These are phyloP conservation scores for Mizuhopecten yessoensis DNA, from an alignment of 1,140 invertebrate genomes.

Conservation along the genomic window DNA sequence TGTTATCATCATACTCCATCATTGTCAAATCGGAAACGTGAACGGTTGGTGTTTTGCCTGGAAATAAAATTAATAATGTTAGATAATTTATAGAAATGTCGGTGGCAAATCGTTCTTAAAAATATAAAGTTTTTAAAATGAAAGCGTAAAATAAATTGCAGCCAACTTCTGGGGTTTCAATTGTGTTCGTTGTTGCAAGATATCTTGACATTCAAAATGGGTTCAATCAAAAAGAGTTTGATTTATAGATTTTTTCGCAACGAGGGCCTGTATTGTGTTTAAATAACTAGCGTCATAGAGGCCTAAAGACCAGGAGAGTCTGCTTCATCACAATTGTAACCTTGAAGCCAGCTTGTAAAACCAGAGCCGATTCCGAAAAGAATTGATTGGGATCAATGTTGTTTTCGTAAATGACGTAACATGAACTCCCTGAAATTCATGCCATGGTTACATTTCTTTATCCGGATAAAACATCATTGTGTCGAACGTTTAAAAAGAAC, in stretches of 20 bases:
- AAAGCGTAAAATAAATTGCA: slow-evolving; percentile 6
- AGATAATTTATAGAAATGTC: slow-evolving; percentile 39
- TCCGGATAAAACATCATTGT: no score
- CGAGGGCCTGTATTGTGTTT: background rate
- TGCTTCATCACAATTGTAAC: background rate
- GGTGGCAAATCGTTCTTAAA: background rate
- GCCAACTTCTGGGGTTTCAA: background rate
- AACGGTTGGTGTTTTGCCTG: background rate
- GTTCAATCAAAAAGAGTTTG: background rate
- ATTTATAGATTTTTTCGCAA: background rate
- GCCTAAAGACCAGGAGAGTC: background rate
- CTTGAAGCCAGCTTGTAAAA: background rate
- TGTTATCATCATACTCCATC: background rate
- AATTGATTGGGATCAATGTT: background rate
- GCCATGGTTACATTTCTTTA: slow-evolving; percentile 38
- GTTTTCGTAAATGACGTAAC: background rate
- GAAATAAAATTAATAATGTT: slow-evolving; percentile 19
- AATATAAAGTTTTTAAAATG: background rate
- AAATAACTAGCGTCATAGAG: background rate
- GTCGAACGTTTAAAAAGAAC: background rate
- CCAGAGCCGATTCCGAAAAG: background rate
- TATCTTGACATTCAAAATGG: background rate
- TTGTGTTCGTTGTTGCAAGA: background rate
- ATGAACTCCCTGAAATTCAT: background rate
- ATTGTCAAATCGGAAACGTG: background rate